phyloP scores from a whole-genome alignment of 2,888 invertebrate species.

The Ophion ellenae region DNA sequence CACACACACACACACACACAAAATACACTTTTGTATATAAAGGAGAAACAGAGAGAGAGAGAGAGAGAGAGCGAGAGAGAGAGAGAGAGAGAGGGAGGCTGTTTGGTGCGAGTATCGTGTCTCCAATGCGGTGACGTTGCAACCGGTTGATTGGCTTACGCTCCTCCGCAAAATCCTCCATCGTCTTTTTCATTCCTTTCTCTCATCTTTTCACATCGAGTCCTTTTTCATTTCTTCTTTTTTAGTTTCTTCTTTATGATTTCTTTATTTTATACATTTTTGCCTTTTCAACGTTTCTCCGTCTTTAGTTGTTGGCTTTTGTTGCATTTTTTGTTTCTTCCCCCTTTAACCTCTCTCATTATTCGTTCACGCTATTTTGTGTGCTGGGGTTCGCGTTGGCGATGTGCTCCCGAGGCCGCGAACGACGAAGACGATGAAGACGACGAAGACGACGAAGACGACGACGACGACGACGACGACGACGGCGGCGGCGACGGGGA shows the following conservation, averaged over 20 bases:
- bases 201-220: conserved; percentile 23
- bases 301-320: too few relatives aligned
- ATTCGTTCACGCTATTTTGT: conserved; percentile 33
- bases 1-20: neutral
- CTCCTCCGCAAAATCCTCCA: conserved; percentile 34
- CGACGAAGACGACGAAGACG: neutral
- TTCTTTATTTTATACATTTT: neutral
- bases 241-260: conserved; percentile 27
- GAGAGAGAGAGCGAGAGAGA: conserved; percentile 10
- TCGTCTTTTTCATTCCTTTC: conserved; percentile 53
- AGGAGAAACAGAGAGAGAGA: neutral
- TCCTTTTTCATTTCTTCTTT: conserved; percentile 37
- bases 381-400: conserved; percentile 38
- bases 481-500: neutral
- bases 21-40: neutral
- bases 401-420: conserved; percentile 52
- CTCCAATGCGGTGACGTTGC: conserved; percentile 59
- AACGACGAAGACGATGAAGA: neutral
- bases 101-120: conserved; percentile 33
- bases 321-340: too few relatives aligned
- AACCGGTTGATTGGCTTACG: conserved; percentile 69
- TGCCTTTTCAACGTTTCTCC: neutral
- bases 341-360: neutral
- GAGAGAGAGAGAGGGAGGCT: conserved; percentile 5
- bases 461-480: neutral